Evolutionary conservation across 2,797 vertebrate species (phyloP), one percentile per base, ranked within the genome.

Genomic region (Epinephelus awoara): DNA sequence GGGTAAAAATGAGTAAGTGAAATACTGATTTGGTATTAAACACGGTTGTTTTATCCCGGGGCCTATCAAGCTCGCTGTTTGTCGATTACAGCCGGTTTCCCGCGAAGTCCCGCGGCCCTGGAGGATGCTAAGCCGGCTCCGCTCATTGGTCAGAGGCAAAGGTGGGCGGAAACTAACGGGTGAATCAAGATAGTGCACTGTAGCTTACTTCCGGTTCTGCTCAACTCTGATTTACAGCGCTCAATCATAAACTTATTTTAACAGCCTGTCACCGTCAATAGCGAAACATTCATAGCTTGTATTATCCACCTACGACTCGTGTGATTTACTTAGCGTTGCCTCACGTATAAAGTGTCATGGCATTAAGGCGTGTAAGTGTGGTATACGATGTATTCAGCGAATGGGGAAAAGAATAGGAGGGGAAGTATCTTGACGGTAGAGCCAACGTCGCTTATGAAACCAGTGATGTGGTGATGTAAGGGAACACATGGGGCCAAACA

Each of bases 21-120:
- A 11, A 49, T 4, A 11, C 2, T 1, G 3, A 3, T 27, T 57
- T 29, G 6, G 0, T 8, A 23, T 44, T 1, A 54, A 23, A 21
- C 0, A 3, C 2, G 6, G 7, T 0, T 15, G 19, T 59, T 68
- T 21, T 10, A 50, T 19, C 2, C 2, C 0, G 1, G 14, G 8
- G 17, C 13, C 0, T 11, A 23, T 34, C 17, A 5, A 6, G 13
- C 23, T 47, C 44, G 10, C 8, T 29, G 8, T 12, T 18, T n/a
- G 23, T 63, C 49, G 19, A 66, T 19, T 2, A 25, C 51, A 50
- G 58, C 80, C 81, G 72, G 72, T 93, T 95, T 94, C 94, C 94
- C 94, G 95, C 94, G 93, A 92, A 92, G 82, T 82, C 63, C n/a
- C 18, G 47, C 66, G 70, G 85, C 82, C 77, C 64, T 50, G 18